Evolutionary conservation across 1,140 invertebrate genomes (phyloP).

Genomic region (Drosophila serrata): DNA sequence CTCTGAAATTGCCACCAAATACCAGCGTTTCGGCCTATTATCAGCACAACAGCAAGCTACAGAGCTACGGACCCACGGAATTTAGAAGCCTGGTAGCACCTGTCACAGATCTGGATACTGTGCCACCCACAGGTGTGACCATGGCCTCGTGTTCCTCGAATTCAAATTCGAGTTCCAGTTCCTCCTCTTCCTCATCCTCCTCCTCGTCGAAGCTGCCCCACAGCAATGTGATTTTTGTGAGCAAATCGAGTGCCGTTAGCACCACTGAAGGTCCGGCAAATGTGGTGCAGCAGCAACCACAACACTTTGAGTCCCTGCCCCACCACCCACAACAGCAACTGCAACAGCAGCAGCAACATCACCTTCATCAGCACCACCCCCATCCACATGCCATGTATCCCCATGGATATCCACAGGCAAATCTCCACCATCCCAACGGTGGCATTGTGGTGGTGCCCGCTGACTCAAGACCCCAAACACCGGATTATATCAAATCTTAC

Average conservation of each 20-base stretch:
- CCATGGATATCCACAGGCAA: conserved; percentile 24
- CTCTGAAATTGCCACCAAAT: conserved; percentile 76
- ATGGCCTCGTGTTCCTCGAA: conserved; percentile 48
- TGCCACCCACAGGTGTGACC: conserved; percentile 75
- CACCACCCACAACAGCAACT: conserved; percentile 29
- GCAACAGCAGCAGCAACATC: conserved; percentile 24
- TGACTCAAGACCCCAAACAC: conserved; percentile 82
- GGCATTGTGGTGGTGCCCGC: conserved; percentile 64
- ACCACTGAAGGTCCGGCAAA: conserved; percentile 45
- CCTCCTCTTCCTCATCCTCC: neutral
- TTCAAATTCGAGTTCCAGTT: conserved; percentile 3
- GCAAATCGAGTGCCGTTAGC: conserved; percentile 72
- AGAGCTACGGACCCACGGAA: conserved; percentile 26
- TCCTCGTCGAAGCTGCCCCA: conserved; percentile 60
- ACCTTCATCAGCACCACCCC: conserved; percentile 32
- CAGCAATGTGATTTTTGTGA: conserved; percentile 80
- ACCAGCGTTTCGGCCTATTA: conserved; percentile 83
- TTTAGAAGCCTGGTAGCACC: conserved; percentile 67
- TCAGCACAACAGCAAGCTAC: conserved; percentile 78
- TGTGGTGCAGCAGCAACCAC: conserved; percentile 27
- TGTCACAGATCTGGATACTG: conserved; percentile 84
- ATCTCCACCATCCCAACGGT: conserved; percentile 35
- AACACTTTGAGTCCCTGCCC: conserved; percentile 32
- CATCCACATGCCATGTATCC: conserved; percentile 32
- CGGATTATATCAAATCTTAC: conserved; percentile 84